phyloP scores from a whole-genome alignment of 1,140 invertebrate species.

The Drosophila mayri region DNA sequence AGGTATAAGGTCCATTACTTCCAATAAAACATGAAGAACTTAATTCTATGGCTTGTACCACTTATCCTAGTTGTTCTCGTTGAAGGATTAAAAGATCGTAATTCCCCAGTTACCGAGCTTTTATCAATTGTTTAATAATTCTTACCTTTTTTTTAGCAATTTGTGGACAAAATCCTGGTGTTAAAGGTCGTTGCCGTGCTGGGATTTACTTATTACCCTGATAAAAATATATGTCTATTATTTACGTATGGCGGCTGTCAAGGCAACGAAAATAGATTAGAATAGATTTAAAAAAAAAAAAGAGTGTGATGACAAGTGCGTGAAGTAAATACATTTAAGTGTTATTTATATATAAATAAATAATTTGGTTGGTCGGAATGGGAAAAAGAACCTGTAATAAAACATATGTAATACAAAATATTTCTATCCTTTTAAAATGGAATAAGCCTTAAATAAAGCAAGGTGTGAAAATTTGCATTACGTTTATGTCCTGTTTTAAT shows the following conservation, averaged over 20 bases:
- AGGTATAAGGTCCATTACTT: background rate
- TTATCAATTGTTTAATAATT: background rate
- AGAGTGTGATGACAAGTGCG: background rate
- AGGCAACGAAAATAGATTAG: background rate
- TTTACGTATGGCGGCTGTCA: background rate
- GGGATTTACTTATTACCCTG: background rate
- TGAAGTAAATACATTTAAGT: no score
- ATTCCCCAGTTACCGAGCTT: background rate
- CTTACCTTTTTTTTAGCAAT: background rate
- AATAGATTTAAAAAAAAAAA: background rate
- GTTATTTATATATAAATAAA: no score
- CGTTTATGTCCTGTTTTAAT: no score
- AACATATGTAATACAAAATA: no score
- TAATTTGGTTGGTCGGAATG: no score
- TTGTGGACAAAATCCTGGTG: background rate
- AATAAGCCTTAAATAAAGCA: no score
- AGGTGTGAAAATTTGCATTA: no score
- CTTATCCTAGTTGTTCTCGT: background rate
- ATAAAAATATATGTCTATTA: fast-evolving
- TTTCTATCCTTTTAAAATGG: no score
- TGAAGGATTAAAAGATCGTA: background rate
- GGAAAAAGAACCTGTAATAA: no score
- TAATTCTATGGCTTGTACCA: background rate
- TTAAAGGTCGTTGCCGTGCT: background rate
- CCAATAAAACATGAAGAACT: background rate